Conservation (phyloP, 2,888 invertebrate genomes). For the Cataglyphis altisquamis region DNA sequence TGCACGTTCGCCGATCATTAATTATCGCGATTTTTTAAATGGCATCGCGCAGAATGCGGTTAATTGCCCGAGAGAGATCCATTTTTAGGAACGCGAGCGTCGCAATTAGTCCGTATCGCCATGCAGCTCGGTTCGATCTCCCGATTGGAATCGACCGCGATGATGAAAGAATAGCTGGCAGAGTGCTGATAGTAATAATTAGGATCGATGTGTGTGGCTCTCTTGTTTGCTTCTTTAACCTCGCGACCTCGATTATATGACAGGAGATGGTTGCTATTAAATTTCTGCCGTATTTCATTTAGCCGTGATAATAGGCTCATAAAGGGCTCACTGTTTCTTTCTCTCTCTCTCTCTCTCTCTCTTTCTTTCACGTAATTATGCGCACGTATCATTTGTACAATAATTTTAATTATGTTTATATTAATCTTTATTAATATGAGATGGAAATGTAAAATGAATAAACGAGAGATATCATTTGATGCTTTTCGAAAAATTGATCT, state of each 20-base stretch:
- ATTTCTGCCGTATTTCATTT: conserved; percentile 55
- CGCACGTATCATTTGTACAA: neutral
- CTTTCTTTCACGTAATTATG: neutral
- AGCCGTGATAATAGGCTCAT: conserved; percentile 65
- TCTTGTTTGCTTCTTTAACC: conserved; percentile 73
- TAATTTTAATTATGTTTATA: conserved; percentile 9
- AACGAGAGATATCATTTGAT: neutral
- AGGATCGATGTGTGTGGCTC: conserved; percentile 70
- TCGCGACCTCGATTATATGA: conserved; percentile 60
- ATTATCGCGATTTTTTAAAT: conserved; percentile 41
- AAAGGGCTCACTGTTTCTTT: conserved; percentile 23
- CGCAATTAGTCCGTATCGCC: conserved; percentile 53
- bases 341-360: neutral
- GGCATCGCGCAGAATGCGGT: conserved; percentile 45
- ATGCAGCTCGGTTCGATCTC: conserved; percentile 30
- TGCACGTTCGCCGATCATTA: conserved; percentile 18
- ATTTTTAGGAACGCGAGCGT: conserved; percentile 56
- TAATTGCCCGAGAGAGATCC: conserved; percentile 51
- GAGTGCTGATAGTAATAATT: conserved; percentile 72
- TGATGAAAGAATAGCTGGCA: conserved; percentile 69
- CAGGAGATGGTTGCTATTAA: conserved; percentile 54
- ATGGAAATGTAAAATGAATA: neutral
- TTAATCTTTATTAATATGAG: neutral
- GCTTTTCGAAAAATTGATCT: neutral
- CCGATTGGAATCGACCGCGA: conserved; percentile 65